Percentiles rank a stretch among this genome's conserved stretches.
Evolutionary conservation across 92 coral and sea anemone genomes (phyloP).

Genomic region (Porites evermanni): DNA sequence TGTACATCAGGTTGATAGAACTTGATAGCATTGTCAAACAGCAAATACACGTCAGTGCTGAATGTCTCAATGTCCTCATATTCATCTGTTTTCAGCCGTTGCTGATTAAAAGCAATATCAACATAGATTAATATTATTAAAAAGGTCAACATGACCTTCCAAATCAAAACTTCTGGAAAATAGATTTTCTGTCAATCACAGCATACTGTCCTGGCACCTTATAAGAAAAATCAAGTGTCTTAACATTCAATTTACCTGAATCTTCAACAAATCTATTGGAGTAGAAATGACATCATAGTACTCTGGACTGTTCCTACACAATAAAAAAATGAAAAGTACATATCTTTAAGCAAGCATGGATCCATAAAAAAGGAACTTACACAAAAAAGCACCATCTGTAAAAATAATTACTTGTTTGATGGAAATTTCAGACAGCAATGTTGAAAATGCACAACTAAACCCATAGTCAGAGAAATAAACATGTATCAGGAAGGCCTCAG

Average conservation of each 20-base stretch:
- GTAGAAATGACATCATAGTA: conserved; percentile 82
- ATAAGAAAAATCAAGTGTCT: no score
- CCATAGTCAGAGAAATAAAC: no score
- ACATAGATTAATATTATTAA: background rate
- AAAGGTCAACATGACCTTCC: no score
- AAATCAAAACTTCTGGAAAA: no score
- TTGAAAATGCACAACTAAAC: no score
- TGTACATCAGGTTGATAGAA: conserved; percentile 79
- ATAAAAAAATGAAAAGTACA: background rate
- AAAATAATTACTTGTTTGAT: no score
- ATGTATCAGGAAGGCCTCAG: no score
- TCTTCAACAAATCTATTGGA: conserved; percentile 87
- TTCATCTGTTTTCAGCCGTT: conserved; percentile 92
- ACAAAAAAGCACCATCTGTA: no score
- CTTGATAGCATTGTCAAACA: conserved; percentile 86
- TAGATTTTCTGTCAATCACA: background rate
- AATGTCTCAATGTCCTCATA: conserved; percentile 84
- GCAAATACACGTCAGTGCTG: conserved; percentile 68
- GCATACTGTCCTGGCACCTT: background rate
- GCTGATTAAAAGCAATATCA: conserved; percentile 42
- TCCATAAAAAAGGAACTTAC: no score
- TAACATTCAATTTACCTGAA: conserved; percentile 65
- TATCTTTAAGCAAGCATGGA: no score
- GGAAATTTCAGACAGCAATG: no score
- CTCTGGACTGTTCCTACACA: conserved; percentile 78